Conservation (phyloP, 2,797 vertebrate genomes). For the Catharus ustulatus region DNA sequence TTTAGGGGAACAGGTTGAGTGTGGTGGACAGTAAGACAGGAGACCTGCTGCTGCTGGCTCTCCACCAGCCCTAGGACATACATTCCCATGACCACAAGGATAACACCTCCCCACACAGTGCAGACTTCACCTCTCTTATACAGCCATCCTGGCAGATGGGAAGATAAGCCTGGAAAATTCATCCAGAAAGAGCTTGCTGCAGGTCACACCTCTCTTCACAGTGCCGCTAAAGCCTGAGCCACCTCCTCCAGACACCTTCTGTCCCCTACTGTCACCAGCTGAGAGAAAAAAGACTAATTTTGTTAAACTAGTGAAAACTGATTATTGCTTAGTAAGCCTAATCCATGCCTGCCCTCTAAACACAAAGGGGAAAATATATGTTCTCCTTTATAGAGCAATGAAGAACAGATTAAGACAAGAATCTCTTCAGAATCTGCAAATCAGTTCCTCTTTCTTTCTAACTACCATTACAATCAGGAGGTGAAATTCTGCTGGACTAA, state of each 20-base stretch:
- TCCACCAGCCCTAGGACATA: background rate
- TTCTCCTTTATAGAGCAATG: background rate
- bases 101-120: background rate
- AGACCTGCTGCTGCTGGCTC: background rate
- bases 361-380: background rate
- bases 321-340: slow-evolving; percentile 22
- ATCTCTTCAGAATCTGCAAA: background rate
- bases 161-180: background rate
- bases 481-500: background rate
- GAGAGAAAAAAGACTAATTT: background rate
- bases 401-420: background rate
- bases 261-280: background rate
- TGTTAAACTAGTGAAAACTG: slow-evolving; percentile 14
- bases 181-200: background rate
- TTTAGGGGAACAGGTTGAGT: background rate
- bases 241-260: background rate
- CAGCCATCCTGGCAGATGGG: background rate
- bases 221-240: background rate
- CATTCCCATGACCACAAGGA: background rate
- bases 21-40: background rate
- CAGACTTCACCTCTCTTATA: background rate
- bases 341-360: background rate
- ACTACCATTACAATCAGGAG: background rate
- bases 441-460: background rate
- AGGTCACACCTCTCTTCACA: background rate